Conservation (phyloP, 2,888 invertebrate genomes). For the Hirtodrosophila alboralis region DNA sequence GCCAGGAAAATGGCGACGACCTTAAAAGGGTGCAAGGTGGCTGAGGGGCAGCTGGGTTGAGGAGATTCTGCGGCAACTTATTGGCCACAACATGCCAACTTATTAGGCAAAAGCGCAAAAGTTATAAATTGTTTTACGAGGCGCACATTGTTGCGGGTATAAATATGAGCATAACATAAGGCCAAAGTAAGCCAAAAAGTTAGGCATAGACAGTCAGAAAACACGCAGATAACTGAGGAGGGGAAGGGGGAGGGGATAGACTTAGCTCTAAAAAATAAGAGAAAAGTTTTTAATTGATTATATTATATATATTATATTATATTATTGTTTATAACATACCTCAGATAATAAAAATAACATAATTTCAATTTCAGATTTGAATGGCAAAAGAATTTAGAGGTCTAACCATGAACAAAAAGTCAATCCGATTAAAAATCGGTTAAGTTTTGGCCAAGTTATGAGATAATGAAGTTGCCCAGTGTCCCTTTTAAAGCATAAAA, state of each 20-base stretch:
- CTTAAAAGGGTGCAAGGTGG: not conserved
- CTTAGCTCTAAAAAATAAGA: slow-evolving; percentile 4
- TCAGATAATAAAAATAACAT: too few relatives aligned
- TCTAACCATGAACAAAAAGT: too few relatives aligned
- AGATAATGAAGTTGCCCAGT: too few relatives aligned
- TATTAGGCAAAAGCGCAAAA: slow-evolving; percentile 78
- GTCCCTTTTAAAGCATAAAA: too few relatives aligned
- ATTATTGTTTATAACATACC: too few relatives aligned
- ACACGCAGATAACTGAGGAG: not conserved
- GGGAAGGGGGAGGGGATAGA: not conserved
- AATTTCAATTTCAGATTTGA: too few relatives aligned
- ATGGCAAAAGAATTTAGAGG: too few relatives aligned
- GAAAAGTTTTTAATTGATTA: too few relatives aligned
- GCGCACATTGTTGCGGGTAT: slow-evolving; percentile 70
- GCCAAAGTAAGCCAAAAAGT: slow-evolving; percentile 41
- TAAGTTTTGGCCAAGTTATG: too few relatives aligned
- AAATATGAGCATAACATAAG: slow-evolving; percentile 61
- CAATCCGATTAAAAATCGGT: too few relatives aligned
- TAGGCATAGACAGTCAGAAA: slow-evolving; percentile 19
- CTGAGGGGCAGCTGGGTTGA: not conserved
- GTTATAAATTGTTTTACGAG: slow-evolving; percentile 78
- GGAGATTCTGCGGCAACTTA: slow-evolving; percentile 67
- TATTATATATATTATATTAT: too few relatives aligned
- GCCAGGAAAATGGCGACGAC: slow-evolving; percentile 19
- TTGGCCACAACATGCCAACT: slow-evolving; percentile 78